Base-by-base conservation (phyloP, 2,888 invertebrate genomes). In the Zootermopsis nevadensis region DNA sequence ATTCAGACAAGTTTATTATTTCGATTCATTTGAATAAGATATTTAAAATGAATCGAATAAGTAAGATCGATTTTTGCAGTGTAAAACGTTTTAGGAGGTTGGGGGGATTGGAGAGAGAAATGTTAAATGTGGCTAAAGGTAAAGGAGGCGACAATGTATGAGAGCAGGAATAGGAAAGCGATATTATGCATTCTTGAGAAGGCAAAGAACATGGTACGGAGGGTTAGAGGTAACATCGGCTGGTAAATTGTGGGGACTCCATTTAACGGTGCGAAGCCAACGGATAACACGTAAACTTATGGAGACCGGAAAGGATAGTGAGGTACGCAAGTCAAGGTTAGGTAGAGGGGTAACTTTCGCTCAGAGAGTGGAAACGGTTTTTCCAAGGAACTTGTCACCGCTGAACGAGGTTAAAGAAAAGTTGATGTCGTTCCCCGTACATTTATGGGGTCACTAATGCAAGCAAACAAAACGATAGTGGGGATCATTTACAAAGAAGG, bases 141-240 rank as follows among this genome's bases (percentile, higher is more conserved):
- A 38, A 38, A 74, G 74, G 22, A 74, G 74, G 69, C 48, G 48
- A 60, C 60, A 60, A 60, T 12, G 60, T 60, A 60, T 27, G 60
- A n/a, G n/a, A 74, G 74, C 7, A n/a, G 74, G 69, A n/a, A 66
- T 8, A 30, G 69, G 35, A 38, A 74, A 24, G 35, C 35, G 24
- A 74, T 38, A 74, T 74, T 42, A 42, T 74, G 74, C 74, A 38
- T 35, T 74, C 74, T 74, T 74, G 42, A 74, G 74, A 38, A 74
- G 33, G 8, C n/a, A 38, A n/a, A 74, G n/a, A 74, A 1, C n/a
- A n/a, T 2, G 33, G 19, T 22, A 38, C 12, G 38, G 27, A 27
- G 27, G 74, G 31, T 30, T 22, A 27, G 27, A n/a, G 1, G n/a
- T 8, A 8, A 7, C 1, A 27, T n/a, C 10, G 27, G 60, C 60